Evolutionary conservation across 2,888 invertebrate genomes (phyloP), one percentile per base, ranked within the genome.

Genomic region (Abrostola triplasia): DNA sequence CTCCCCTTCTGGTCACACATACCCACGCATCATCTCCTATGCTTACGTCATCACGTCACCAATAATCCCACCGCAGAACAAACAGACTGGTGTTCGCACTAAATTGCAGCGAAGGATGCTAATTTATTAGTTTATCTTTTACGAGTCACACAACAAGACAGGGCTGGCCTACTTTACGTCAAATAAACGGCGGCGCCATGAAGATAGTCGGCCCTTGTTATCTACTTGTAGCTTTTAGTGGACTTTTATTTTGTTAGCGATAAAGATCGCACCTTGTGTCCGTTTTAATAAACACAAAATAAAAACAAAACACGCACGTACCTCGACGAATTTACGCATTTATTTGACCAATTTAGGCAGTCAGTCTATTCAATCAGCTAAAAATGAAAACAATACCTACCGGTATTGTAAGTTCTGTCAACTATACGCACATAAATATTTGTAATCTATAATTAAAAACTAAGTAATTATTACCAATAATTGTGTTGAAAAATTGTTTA

Each of bases 101-200:
- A 9, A 24, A 24, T 24, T 47, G 44, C 13, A 47, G 24, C 44
- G 24, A 47, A 24, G 24, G 13, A 47, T 47, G 44, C 24, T 47
- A 47, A 47, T 47, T 47, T 47, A 47, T 47, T 13, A 47, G 44
- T 47, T 47, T 47, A 47, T 24, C 44, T 47, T 47, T 47, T 24
- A 47, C 44, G 44, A 47, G 44, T 13, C 24, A 24, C 24, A 24
- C 24, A 24, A 47, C 44, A 47, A 47, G 44, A 47, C 24, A 47
- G 44, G 24, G 44, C 13, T 44, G 44, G 9, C 44, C 44, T 24
- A 47, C 44, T 47, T 47, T 47, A 13, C 7, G 12, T 0, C 13
- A 9, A 24, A 9, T 13, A 47, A 5, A 47, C 24, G 44, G 24
- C 44, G 44, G 0, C 44, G 44, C 44, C 12, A 24, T 24, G 24